Evolutionary conservation across 2,797 vertebrate genomes (phyloP), one percentile per base, ranked within the genome.

Genomic region (Glossophaga mutica): DNA sequence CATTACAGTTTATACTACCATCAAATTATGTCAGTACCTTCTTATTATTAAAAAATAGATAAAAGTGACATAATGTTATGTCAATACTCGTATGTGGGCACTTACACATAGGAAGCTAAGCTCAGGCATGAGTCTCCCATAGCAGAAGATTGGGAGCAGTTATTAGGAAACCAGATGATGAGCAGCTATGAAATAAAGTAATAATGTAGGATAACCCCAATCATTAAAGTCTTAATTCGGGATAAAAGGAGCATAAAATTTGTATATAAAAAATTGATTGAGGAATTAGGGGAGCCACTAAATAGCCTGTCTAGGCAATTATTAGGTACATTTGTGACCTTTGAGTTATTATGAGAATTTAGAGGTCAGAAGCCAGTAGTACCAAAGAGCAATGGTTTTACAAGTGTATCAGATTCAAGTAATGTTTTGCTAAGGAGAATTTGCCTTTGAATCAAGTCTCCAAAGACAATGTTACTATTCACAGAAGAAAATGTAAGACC

Each of bases 401-500:
- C 48, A 90, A 91, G 95, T 44, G 55, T 83, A 89, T 96, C 74
- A 93, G 65, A 76, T 94, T 77, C 65, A 76, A 68, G 79, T 34
- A 46, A 89, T 90, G 57, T 83, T 97, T 93, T 94, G 50, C 92
- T 96, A 93, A 91, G 87, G 44, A 79, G 21, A 59, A 26, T 83
- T 39, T 86, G 29, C 22, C n/a, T 91, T 42, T 91, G 86, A 83
- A 95, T 94, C 74, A 91, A 83, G 44, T 65, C 93, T 79, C 78
- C 24, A 37, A 86, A 71, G 93, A 78, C 50, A 94, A 70, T 50
- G 94, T 95, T 91, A 96, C 74, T 86, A 94, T 83, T 68, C 89
- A 94, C 37, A 65, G 68, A 91, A 88, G 94, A 94, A 94, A 94
- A 74, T 79, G 55, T 94, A 91, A 94, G 83, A 65, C 48, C 74